Evolutionary conservation across 2,888 invertebrate species (phyloP).

Genomic region (Mantis religiosa): DNA sequence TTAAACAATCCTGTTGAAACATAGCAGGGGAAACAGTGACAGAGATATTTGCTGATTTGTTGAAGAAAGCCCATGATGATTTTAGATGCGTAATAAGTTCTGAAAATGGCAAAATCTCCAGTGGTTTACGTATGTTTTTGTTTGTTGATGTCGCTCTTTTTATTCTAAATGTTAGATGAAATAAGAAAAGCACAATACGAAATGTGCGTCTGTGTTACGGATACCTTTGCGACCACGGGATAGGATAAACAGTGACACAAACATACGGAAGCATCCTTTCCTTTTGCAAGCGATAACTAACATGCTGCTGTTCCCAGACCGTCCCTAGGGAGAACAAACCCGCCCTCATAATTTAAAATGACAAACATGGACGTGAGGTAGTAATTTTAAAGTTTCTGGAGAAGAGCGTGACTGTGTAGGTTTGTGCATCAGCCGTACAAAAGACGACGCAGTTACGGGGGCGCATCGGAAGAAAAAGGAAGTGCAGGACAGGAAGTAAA

Average conservation of each 20-base stretch:
- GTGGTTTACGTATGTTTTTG: no score
- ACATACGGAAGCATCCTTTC: not conserved
- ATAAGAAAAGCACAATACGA: no score
- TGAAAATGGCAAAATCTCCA: no score
- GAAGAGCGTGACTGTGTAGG: not conserved
- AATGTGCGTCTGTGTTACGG: not conserved
- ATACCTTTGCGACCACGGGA: not conserved
- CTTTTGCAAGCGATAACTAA: not conserved
- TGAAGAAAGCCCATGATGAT: no score
- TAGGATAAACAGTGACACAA: not conserved
- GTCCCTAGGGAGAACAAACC: not conserved
- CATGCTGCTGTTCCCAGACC: not conserved
- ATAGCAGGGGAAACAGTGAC: no score
- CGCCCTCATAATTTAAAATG: not conserved
- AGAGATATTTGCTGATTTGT: no score
- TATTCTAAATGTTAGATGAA: no score
- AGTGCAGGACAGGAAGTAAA: not conserved
- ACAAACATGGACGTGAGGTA: not conserved
- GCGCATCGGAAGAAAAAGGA: not conserved
- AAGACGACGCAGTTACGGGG: not conserved
- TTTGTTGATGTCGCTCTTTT: no score
- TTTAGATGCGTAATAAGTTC: no score
- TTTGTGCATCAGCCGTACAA: not conserved
- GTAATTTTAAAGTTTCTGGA: not conserved
- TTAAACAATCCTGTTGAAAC: no score